A percentile compares a stretch with the other conserved stretches of the same genome.
Evolutionary conservation across 2,113 vertebrate genomes (phyloP).

Genomic region (Actenoides lindsayi): DNA sequence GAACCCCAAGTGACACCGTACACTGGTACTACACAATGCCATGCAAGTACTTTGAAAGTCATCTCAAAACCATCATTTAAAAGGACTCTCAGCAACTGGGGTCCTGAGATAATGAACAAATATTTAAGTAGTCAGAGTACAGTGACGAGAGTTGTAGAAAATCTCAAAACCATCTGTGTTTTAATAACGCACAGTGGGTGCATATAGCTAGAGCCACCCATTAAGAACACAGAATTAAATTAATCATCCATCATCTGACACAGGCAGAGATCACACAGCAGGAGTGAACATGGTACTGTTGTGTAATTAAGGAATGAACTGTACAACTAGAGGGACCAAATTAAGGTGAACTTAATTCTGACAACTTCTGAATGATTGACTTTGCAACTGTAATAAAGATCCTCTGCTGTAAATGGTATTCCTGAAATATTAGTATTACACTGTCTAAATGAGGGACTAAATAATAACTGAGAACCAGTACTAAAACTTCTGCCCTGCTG

Average conservation of each 20-base stretch:
- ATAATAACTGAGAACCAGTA: not conserved
- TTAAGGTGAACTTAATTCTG: not conserved
- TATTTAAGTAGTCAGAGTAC: constrained; percentile 10
- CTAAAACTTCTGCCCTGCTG: not conserved
- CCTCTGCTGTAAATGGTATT: not conserved
- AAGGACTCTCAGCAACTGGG: not conserved
- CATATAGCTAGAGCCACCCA: not conserved
- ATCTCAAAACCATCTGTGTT: constrained; percentile 32
- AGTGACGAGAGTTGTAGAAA: not conserved
- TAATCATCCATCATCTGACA: not conserved
- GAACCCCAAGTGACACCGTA: not conserved
- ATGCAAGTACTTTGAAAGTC: not conserved
- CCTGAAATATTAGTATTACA: not conserved
- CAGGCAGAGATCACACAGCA: not conserved
- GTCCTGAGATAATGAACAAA: constrained; percentile 17
- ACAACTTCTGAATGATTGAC: not conserved
- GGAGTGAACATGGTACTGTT: not conserved
- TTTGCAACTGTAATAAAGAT: not conserved
- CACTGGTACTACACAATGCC: not conserved
- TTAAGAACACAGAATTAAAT: constrained; percentile 29
- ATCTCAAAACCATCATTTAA: not conserved
- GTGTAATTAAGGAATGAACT: not conserved
- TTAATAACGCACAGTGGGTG: constrained; percentile 23
- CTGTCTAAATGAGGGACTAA: not conserved
- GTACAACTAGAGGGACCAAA: not conserved